phyloP scores from a whole-genome alignment of 2,113 vertebrate species.

The Mustela lutreola region DNA sequence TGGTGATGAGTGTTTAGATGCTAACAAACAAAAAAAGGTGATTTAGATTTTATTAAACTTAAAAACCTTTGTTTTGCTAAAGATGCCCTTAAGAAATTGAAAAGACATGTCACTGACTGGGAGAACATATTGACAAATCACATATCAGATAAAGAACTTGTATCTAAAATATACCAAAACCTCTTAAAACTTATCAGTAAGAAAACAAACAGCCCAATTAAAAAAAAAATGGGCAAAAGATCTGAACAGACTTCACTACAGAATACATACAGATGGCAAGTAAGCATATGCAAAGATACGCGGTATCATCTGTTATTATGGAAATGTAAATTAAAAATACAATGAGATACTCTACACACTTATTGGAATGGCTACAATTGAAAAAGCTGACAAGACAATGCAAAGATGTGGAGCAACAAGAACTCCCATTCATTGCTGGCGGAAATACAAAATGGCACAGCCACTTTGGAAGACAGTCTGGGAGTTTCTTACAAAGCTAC shows the following conservation, averaged over 20 bases:
- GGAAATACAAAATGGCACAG: background rate
- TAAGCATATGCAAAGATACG: background rate
- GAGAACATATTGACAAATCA: conserved; percentile 47
- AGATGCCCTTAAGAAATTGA: conserved; percentile 13
- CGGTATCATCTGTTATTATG: background rate
- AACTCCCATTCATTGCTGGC: background rate
- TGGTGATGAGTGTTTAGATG: conserved; percentile 34
- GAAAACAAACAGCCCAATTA: background rate
- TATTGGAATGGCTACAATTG: background rate
- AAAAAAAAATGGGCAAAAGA: conserved; percentile 7
- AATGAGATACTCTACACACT: background rate
- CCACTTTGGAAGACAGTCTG: background rate
- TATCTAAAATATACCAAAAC: conserved; percentile 28
- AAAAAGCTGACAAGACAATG: background rate
- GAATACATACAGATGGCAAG: conserved; percentile 29
- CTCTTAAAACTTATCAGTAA: conserved; percentile 6
- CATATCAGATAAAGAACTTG: background rate
- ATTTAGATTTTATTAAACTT: conserved; percentile 23
- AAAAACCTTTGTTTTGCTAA: background rate
- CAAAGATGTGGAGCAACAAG: background rate
- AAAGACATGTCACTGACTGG: background rate
- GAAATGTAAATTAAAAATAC: conserved; percentile 38
- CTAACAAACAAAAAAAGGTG: background rate
- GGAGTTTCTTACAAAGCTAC: background rate
- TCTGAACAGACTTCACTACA: background rate